Percentiles rank a stretch among this genome's conserved stretches.
Evolutionary conservation across 1,140 invertebrate species (phyloP).

Genomic region (Psilanteris sp.): DNA sequence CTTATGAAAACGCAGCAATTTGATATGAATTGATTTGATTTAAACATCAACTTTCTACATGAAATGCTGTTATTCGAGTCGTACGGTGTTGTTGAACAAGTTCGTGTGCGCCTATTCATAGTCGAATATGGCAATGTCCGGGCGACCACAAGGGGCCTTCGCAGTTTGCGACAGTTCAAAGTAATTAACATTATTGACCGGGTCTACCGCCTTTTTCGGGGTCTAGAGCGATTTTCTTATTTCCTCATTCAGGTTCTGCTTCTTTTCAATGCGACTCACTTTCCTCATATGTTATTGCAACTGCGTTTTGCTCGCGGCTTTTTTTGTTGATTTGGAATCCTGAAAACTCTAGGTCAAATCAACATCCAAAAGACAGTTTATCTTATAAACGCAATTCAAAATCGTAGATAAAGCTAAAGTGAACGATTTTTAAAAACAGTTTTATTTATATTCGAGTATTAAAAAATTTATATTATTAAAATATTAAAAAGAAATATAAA

Average conservation of each 20-base stretch:
- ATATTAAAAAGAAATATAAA: no score
- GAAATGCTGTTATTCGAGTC: constrained; percentile 50
- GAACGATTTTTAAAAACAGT: no score
- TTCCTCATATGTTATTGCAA: constrained; percentile 66
- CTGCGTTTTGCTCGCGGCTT: constrained; percentile 24
- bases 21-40: constrained; percentile 65
- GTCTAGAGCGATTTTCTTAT: constrained; percentile 54
- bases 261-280: constrained; percentile 28
- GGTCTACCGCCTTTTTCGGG: constrained; percentile 62
- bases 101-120: constrained; percentile 51
- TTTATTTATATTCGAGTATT: no score
- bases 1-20: no score
- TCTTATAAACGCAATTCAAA: no score
- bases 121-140: constrained; percentile 63
- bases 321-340: no score
- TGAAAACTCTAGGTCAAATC: no score
- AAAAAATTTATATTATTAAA: no score
- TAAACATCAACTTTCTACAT: constrained; percentile 72
- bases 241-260: constrained; percentile 53
- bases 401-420: no score
- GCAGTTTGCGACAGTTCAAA: constrained; percentile 43
- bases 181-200: constrained; percentile 70
- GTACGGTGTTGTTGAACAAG: constrained; percentile 40
- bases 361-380: no score
- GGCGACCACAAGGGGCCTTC: constrained; percentile 62